A percentile compares a stretch with the other conserved stretches of the same genome.
Evolutionary conservation across 1,140 invertebrate species (phyloP).

Genomic region (Drosophila neocordata): DNA sequence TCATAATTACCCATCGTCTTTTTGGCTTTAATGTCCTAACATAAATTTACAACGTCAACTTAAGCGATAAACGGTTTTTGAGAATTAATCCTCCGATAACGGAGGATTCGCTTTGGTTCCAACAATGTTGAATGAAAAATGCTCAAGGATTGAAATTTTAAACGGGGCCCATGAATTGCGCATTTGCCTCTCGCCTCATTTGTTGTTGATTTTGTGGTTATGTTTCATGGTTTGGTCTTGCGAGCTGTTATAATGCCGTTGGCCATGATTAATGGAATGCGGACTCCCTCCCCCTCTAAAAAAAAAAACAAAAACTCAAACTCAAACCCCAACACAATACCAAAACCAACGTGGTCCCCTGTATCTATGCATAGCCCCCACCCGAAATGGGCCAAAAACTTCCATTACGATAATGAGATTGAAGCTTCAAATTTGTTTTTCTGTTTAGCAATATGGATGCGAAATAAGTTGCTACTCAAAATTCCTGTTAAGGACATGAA

Average conservation of each 20-base stretch:
- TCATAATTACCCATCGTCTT: slow-evolving; percentile 9
- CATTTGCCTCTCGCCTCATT: slow-evolving; percentile 52
- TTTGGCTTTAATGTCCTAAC: slow-evolving; percentile 11
- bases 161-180: slow-evolving; percentile 51
- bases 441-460: not conserved
- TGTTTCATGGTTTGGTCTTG: slow-evolving; percentile 39
- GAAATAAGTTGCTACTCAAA: not conserved
- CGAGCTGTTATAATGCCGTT: slow-evolving; percentile 22
- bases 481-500: not conserved
- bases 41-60: slow-evolving; percentile 30
- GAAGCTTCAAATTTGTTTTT: slow-evolving; percentile 14
- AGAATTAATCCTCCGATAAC: slow-evolving; percentile 57
- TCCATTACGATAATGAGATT: slow-evolving; percentile 57
- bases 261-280: slow-evolving; percentile 57
- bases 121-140: slow-evolving; percentile 43
- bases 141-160: slow-evolving; percentile 55
- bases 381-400: slow-evolving; percentile 26
- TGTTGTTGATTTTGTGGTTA: slow-evolving; percentile 54
- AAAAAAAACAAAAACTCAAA: no score
- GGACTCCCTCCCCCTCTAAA: slow-evolving; percentile 6
- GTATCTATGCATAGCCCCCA: not conserved
- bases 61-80: slow-evolving; percentile 28
- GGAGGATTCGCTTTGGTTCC: slow-evolving; percentile 11
- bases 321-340: not conserved
- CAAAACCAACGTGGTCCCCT: slow-evolving; percentile 1